Base-by-base conservation (phyloP, 2,888 invertebrate species). In the Pollenia griseotomentosa region DNA sequence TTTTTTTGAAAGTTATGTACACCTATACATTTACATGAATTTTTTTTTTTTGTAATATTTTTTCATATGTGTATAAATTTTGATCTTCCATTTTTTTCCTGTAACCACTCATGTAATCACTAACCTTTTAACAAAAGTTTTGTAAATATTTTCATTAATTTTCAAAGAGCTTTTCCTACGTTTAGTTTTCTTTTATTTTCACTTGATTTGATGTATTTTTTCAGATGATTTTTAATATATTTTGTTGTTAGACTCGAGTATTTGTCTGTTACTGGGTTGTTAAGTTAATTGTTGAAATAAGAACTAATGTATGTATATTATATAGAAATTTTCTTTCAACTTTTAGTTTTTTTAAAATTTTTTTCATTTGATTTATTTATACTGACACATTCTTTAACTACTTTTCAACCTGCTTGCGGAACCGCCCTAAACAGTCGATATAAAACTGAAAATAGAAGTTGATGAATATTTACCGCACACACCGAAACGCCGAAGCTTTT, bases 371-470 rank as follows among this genome's bases (percentile, higher is more conserved):
- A 81, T 48, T 44, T 80, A 75, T 78, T 66, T 63, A 59, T 75
- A 81, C 84, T 86, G 85, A 77, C 86, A 89, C 84, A 89, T 86
- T 81, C 85, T 88, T 82, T 87, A 77, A 88, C 83, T 87, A 82
- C 89, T 90, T 90, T 89, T 91, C 91, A 89, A 89, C 91, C 93
- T 93, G 93, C 92, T 92, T 93, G 93, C 93, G 93, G 93, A 93
- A 93, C 93, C 93, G 93, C 93, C 93, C 93, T 93, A 93, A 93
- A 93, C 93, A 93, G 93, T 93, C 93, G 90, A 91, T 93, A 93
- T 92, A 93, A 91, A 93, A 93, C 93, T 93, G 92, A 91, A 92
- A 93, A 92, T 92, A 92, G 91, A 92, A 93, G 91, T 92, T 92
- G 91, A 92, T 92, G 92, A 92, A 91, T 92, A 92, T 91, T 92